Evolutionary conservation across 2,113 vertebrate species (phyloP).

Genomic region (Eulacestoma nigropectus): DNA sequence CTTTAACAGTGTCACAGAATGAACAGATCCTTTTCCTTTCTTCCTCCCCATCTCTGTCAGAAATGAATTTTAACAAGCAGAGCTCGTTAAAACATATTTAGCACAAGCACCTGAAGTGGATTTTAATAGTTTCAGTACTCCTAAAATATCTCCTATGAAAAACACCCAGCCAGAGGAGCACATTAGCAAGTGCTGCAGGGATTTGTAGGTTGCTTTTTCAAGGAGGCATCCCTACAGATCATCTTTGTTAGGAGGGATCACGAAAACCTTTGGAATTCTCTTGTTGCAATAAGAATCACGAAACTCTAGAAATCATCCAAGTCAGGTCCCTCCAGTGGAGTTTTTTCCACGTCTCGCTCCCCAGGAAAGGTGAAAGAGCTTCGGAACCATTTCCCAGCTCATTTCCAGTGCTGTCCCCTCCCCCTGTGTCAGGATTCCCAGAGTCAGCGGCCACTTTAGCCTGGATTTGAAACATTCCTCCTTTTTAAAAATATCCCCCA

Average conservation of each 20-base stretch:
- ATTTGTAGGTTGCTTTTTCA: neutral
- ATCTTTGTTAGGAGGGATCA: neutral
- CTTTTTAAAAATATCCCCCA: neutral
- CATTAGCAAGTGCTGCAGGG: fast-evolving
- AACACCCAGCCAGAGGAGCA: neutral
- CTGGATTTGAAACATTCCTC: neutral
- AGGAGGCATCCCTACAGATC: neutral
- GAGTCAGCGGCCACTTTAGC: neutral
- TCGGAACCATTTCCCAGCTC: neutral
- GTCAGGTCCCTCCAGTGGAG: neutral
- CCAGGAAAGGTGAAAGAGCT: neutral
- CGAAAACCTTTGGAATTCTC: neutral
- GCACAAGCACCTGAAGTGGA: neutral
- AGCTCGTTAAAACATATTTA: neutral
- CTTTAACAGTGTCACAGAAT: neutral
- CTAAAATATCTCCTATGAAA: neutral
- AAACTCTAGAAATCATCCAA: too few species aligned
- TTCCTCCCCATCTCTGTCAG: neutral
- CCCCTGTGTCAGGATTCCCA: neutral
- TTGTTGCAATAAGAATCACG: neutral
- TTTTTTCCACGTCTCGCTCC: neutral
- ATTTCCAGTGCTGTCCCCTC: neutral
- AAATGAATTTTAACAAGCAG: neutral
- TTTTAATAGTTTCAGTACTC: neutral
- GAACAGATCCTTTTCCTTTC: neutral